A percentile compares a stretch with the other conserved stretches of the same genome.
Conservation (phyloP, 2,113 vertebrate species). For the Podarcis cretensis region DNA sequence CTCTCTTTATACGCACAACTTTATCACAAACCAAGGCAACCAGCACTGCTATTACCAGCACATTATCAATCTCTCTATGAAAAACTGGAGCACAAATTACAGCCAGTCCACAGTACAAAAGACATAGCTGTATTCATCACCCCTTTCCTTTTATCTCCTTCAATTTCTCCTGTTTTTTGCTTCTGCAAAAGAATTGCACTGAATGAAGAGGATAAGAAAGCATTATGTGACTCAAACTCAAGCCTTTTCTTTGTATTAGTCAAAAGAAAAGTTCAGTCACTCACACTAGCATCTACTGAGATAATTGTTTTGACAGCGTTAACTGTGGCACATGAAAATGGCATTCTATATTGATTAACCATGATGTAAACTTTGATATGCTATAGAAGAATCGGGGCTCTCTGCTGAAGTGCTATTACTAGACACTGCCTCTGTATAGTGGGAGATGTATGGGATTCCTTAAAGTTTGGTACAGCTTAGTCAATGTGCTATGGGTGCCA, state of each 20-base stretch:
- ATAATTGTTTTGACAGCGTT: slow-evolving; percentile 17
- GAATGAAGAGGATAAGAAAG: slow-evolving; percentile 17
- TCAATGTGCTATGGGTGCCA: not conserved
- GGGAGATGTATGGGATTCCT: not conserved
- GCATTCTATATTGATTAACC: not conserved
- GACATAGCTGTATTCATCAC: not conserved
- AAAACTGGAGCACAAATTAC: not conserved
- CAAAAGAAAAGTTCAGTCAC: not conserved
- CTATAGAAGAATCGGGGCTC: not conserved
- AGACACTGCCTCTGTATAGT: not conserved
- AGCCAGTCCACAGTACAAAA: not conserved
- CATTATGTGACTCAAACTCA: not conserved
- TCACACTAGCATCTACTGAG: not conserved
- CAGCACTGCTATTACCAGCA: not conserved
- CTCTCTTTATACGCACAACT: not conserved
- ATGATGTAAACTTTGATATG: not conserved
- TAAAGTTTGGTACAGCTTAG: not conserved
- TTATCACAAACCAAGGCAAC: not conserved
- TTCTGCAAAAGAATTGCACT: not conserved
- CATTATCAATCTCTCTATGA: not conserved
- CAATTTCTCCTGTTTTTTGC: slow-evolving; percentile 17
- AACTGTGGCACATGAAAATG: slow-evolving; percentile 4
- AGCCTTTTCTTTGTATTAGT: not conserved
- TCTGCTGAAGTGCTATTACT: not conserved
- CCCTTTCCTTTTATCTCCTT: not conserved